Evolutionary conservation across 2,797 vertebrate species (phyloP), one percentile per base, ranked within the genome.

Genomic region (Clarias laeviceps): DNA sequence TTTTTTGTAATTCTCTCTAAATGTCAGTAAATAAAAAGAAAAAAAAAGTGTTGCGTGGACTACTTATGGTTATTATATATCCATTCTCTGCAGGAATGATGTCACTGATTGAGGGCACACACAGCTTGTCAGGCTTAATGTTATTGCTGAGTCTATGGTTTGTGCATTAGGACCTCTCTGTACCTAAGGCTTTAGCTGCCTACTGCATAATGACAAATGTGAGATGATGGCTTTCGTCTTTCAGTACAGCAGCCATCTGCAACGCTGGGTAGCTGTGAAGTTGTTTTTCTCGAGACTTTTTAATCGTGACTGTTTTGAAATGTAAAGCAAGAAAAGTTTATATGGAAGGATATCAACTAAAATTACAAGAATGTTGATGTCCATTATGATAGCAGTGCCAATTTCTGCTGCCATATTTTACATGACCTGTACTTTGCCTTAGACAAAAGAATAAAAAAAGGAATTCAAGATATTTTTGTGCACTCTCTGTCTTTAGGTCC

Each of bases 201-300:
- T 69, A 87, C 68, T 84, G 80, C 85, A 64, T 80, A 34, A 82
- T 80, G 64, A 78, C 83, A 86, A 77, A 90, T 87, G 66, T 88
- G n/a, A 88, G 66, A 83, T 74, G 74, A 88, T 88, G 77, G 70
- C 24, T 77, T 32, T 86, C 37, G 78, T 50, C 5, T 78, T 86
- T 59, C 56, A 72, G 54, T 86, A 57, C 84, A 82, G 22, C 54
- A 80, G 11, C 82, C 64, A 80, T 86, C 50, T 84, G 65, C 59
- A 72, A 50, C 68, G 61, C 24, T 88, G n/a, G 59, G 40, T 79
- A 6, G 24, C 27, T 40, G 64, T 57, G 45, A n/a, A 68, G n/a
- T 66, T 73, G 8, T 73, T 54, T 54, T 45, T 70, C 68, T 45
- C 45, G 17, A 34, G 24, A 27, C n/a, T 18, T 73, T 73, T 59